phyloP scores from a whole-genome alignment of 2,113 vertebrate genomes.

The Lampris incognitus region DNA sequence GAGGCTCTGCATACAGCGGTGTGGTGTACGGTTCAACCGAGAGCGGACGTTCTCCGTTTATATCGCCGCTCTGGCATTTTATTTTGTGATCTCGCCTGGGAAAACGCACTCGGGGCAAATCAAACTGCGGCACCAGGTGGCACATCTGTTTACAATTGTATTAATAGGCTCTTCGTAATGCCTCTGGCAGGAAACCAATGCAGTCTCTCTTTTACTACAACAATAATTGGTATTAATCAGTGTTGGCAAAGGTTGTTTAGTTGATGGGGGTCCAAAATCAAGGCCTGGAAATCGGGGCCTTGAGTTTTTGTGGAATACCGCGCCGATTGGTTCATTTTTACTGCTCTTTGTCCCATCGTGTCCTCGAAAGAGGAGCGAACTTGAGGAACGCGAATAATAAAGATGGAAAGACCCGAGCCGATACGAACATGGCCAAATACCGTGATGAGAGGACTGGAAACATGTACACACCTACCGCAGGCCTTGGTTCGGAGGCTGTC shows the following conservation, averaged over 20 bases:
- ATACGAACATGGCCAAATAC: not conserved
- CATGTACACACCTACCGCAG: not conserved
- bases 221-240: constrained; percentile 71
- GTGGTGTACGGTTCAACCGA: constrained; percentile 39
- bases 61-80: constrained; percentile 46
- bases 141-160: constrained; percentile 78
- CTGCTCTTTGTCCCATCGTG: not conserved
- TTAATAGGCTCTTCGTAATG: constrained; percentile 65
- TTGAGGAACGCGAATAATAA: not conserved
- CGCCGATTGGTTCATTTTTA: constrained; percentile 7
- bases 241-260: constrained; percentile 51
- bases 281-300: not conserved
- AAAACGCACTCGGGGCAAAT: constrained; percentile 58
- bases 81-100: constrained; percentile 56
- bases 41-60: constrained; percentile 21
- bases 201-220: constrained; percentile 62
- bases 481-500: not conserved
- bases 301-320: constrained; percentile 12
- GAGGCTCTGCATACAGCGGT: constrained; percentile 23
- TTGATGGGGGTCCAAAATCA: constrained; percentile 27
- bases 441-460: not conserved
- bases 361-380: not conserved
- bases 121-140: constrained; percentile 53
- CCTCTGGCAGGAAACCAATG: constrained; percentile 60
- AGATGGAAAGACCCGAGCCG: not conserved